These are phyloP conservation scores for Noctuana brunneofusca DNA, from an alignment of 2,888 invertebrate genomes.

Conservation along the genomic window DNA sequence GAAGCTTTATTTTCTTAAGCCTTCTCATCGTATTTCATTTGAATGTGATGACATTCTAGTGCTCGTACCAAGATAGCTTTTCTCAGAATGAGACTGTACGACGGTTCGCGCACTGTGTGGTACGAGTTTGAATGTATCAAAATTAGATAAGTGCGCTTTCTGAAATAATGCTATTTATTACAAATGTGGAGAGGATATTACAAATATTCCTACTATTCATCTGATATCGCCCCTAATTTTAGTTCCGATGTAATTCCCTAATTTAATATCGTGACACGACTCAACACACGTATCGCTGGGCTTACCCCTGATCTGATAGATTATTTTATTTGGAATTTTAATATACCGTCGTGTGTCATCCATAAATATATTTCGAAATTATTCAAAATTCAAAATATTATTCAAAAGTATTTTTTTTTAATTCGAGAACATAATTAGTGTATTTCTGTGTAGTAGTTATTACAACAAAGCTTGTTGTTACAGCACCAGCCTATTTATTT, in stretches of 20 bases:
- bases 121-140: too few relatives aligned
- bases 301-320: slow-evolving; percentile 3
- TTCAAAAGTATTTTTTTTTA: too few relatives aligned
- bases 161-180: too few relatives aligned
- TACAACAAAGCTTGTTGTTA: not conserved
- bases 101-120: too few relatives aligned
- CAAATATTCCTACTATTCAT: not conserved
- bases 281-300: not conserved
- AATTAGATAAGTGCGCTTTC: too few relatives aligned
- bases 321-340: too few relatives aligned
- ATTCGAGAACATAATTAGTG: too few relatives aligned
- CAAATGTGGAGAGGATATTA: too few relatives aligned
- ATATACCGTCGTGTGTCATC: too few relatives aligned
- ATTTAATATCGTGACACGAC: slow-evolving; percentile 4
- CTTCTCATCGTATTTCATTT: slow-evolving; percentile 39
- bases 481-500: not conserved
- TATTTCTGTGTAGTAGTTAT: not conserved
- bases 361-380: too few relatives aligned
- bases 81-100: slow-evolving; percentile 1
- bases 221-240: not conserved
- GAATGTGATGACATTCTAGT: slow-evolving; percentile 50
- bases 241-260: not conserved
- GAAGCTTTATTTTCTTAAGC: slow-evolving; percentile 50
- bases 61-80: slow-evolving; percentile 31
- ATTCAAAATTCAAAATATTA: too few relatives aligned